phyloP scores from a whole-genome alignment of 2,797 vertebrate genomes.

The Rhinichthys osculus region DNA sequence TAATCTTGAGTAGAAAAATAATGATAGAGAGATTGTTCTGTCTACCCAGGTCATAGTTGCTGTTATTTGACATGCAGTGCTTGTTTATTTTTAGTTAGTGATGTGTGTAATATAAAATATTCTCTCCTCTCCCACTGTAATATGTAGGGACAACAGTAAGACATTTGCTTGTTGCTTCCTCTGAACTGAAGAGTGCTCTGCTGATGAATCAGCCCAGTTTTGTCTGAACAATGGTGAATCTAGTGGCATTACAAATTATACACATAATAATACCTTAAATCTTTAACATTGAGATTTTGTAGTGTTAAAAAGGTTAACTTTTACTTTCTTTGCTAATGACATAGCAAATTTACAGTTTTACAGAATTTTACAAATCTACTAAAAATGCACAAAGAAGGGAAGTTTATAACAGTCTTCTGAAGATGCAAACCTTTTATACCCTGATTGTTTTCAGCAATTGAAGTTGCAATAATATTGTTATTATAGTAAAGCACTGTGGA shows the following conservation, averaged over 20 bases:
- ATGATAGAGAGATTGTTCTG: background rate
- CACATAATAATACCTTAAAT: background rate
- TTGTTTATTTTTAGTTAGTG: background rate
- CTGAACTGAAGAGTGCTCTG: background rate
- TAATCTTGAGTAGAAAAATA: background rate
- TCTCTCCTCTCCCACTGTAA: background rate
- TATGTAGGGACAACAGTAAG: background rate
- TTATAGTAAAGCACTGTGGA: background rate
- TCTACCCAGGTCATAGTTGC: background rate
- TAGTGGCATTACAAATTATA: background rate
- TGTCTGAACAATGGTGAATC: background rate
- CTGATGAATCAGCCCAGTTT: background rate
- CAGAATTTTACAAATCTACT: background rate
- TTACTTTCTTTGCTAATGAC: background rate
- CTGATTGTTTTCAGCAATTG: constrained; percentile 10
- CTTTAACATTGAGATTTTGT: background rate
- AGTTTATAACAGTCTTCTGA: background rate
- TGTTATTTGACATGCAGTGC: background rate
- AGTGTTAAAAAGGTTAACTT: background rate
- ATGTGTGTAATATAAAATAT: background rate
- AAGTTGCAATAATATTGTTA: background rate
- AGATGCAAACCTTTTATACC: background rate
- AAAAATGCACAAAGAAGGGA: background rate
- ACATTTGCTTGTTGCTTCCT: background rate
- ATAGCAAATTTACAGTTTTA: background rate